These are phyloP conservation scores for Girardia tigrina DNA, from an alignment of 2,888 invertebrate genomes.

Conservation along the genomic window DNA sequence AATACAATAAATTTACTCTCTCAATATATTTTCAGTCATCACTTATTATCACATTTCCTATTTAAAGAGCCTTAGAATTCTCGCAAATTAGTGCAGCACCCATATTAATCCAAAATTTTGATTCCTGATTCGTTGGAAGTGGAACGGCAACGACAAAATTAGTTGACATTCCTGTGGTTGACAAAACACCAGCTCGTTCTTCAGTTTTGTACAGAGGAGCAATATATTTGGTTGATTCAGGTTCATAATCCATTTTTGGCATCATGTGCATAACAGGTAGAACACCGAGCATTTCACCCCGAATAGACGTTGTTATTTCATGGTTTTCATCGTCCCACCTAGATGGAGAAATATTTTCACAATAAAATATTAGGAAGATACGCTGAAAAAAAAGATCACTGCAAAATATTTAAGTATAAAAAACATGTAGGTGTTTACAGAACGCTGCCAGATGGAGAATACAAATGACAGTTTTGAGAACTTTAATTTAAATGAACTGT, in stretches of 20 bases:
- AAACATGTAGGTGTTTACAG: too few relatives aligned
- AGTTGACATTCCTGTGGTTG: conserved; percentile 52
- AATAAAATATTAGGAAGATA: too few relatives aligned
- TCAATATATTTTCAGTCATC: too few relatives aligned
- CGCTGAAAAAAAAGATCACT: too few relatives aligned
- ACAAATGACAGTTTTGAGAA: too few relatives aligned
- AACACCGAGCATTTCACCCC: conserved; percentile 64
- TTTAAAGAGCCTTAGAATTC: conserved; percentile 32
- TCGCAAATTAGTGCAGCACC: conserved; percentile 69
- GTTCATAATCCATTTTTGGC: conserved; percentile 55
- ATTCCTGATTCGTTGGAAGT: conserved; percentile 53
- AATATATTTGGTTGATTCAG: conserved; percentile 43
- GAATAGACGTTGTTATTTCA: conserved; percentile 44
- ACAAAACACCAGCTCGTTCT: conserved; percentile 49
- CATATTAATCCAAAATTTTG: conserved; percentile 72
- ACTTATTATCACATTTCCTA: neutral
- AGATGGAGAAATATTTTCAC: too few relatives aligned
- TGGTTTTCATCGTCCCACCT: conserved; percentile 45
- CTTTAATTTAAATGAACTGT: too few relatives aligned
- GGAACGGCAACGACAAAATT: conserved; percentile 50
- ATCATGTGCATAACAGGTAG: conserved; percentile 60
- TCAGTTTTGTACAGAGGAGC: conserved; percentile 51
- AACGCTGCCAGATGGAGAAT: too few relatives aligned
- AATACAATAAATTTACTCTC: too few relatives aligned
- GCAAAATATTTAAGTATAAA: too few relatives aligned